Evolutionary conservation across 2,888 invertebrate genomes (phyloP), one percentile per base, ranked within the genome.

Genomic region (Syrphus vitripennis): DNA sequence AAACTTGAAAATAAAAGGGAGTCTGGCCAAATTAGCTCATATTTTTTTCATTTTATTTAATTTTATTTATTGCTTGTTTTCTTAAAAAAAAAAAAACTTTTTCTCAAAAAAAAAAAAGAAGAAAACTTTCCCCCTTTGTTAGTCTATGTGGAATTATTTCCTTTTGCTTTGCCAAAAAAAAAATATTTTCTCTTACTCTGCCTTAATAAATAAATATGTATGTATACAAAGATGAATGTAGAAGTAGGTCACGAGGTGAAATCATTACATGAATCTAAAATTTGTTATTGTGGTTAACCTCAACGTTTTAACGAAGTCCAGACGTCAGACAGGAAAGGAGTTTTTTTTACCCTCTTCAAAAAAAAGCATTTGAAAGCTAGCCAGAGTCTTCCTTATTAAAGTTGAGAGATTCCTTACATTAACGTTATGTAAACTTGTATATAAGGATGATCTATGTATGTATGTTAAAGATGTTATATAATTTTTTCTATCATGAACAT

Each of bases 241-340:
- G 19, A 45, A 65, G 29, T 65, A 65, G 65, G 65, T 65, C 45
- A 65, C 65, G 31, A 65, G 65, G 65, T 65, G 29, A 45, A 65
- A 65, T 45, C 65, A 65, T 45, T 65, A 65, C 45, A 65, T 65
- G 65, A 65, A 65, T 65, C 29, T 65, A 4, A 65, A 65, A 29
- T 65, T 65, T 65, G 16, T 45, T 65, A 45, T 65, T 45, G 16
- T 65, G 45, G 45, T 65, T 65, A 45, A 45, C 45, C 45, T 45
- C 34, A n/a, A n/a, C n/a, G n/a, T 34, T 34, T 9, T 45, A 9
- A 31, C 42, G 1, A 45, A 19, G 19, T 45, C 65, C 45, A 65
- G 65, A 65, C 65, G 31, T 45, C 45, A 29, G 19, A 65, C 42
- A 9, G 12, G 12, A 50, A 31, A 45, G 29, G 42, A 45, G 16